A percentile compares a stretch with the other conserved stretches of the same genome.
Evolutionary conservation across 2,888 invertebrate species (phyloP).

Genomic region (Pristionchus entomophagus): DNA sequence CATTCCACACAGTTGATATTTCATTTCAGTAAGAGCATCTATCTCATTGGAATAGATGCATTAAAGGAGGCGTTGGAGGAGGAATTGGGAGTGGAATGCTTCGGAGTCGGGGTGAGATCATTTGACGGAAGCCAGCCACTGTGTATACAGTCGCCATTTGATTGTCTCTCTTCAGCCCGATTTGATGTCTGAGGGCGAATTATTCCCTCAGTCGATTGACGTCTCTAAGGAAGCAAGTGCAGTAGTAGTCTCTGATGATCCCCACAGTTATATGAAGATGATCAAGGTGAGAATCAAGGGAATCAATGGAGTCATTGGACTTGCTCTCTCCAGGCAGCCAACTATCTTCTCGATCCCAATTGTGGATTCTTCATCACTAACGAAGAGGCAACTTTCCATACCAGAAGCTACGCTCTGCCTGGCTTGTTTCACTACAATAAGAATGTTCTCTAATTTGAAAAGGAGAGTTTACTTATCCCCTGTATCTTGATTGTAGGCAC

Average conservation of each 20-base stretch:
- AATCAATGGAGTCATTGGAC: too few species aligned
- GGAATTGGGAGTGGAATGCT: conserved; percentile 17
- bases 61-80: conserved; percentile 42
- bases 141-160: too few species aligned
- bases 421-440: not conserved
- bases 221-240: conserved; percentile 83
- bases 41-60: conserved; percentile 66
- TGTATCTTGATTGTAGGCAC: not conserved
- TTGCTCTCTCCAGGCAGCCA: conserved; percentile 82
- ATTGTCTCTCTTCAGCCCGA: not conserved
- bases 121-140: too few species aligned
- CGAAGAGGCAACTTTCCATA: conserved; percentile 89
- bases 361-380: conserved; percentile 93
- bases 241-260: conserved; percentile 94
- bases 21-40: conserved; percentile 52
- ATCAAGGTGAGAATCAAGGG: too few species aligned
- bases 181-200: conserved; percentile 18
- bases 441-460: not conserved
- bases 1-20: too few species aligned
- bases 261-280: conserved; percentile 88
- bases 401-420: not conserved
- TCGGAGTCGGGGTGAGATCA: conserved; percentile 47
- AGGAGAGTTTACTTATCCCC: not conserved
- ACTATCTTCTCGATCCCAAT: conserved; percentile 86
- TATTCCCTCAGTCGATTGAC: conserved; percentile 51